These are phyloP conservation scores for Lissocephala sabroskyi DNA, from an alignment of 2,888 invertebrate species.

Conservation along the genomic window DNA sequence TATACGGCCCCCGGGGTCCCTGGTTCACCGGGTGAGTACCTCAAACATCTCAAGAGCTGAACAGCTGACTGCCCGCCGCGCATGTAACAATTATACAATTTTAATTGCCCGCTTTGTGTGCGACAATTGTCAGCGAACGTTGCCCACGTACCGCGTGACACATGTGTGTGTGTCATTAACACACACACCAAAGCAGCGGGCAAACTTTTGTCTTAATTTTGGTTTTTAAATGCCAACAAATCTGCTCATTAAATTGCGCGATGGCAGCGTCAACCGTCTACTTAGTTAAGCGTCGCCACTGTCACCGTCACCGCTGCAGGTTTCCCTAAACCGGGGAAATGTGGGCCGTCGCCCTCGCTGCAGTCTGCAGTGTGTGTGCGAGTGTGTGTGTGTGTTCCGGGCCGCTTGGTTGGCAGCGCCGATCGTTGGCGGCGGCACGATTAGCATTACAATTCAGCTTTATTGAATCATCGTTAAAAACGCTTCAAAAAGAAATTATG, in stretches of 20 bases:
- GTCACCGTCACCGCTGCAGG: slow-evolving; percentile 21
- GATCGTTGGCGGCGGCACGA: slow-evolving; percentile 25
- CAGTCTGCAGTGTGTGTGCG: no score
- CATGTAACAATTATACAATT: slow-evolving; percentile 18
- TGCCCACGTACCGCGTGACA: no score
- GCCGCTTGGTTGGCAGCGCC: no score
- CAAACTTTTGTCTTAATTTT: slow-evolving; percentile 39
- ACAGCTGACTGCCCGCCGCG: no score
- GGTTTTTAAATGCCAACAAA: slow-evolving; percentile 47
- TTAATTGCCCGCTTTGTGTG: slow-evolving; percentile 38
- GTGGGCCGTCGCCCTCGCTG: not conserved
- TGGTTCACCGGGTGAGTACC: slow-evolving; percentile 73
- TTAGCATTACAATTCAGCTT: slow-evolving; percentile 62
- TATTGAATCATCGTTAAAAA: slow-evolving; percentile 63
- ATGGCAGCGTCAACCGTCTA: slow-evolving; percentile 2
- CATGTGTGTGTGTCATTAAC: slow-evolving; percentile 3
- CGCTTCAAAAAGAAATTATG: slow-evolving; percentile 39
- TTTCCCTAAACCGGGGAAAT: no score
- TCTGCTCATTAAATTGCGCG: slow-evolving; percentile 35
- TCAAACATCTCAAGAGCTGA: no score
- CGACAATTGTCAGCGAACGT: slow-evolving; percentile 31
- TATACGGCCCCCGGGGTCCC: slow-evolving; percentile 74
- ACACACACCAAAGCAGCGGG: slow-evolving; percentile 10
- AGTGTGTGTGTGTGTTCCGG: no score
- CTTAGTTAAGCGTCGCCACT: no score